These are phyloP conservation scores for Vidua chalybeata DNA, from an alignment of 2,113 vertebrate species.

Conservation along the genomic window DNA sequence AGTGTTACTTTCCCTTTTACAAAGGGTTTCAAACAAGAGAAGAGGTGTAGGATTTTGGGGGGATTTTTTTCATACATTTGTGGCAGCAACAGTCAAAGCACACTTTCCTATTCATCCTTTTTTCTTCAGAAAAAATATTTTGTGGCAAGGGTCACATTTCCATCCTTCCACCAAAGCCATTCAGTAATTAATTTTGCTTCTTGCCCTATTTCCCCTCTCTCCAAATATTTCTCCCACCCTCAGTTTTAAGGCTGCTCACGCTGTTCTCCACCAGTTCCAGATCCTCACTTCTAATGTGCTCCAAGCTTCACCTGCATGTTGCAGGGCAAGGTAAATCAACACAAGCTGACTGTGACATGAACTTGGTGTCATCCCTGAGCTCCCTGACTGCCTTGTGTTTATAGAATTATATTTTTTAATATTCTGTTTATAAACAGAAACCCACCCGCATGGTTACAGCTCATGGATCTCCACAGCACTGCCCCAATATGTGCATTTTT, in stretches of 20 bases:
- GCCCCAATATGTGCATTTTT: not conserved
- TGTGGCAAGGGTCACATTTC: not conserved
- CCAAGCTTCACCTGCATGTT: not conserved
- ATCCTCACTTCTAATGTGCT: not conserved
- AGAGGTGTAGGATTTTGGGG: not conserved
- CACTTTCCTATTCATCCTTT: not conserved
- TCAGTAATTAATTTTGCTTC: not conserved
- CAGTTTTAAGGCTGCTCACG: not conserved
- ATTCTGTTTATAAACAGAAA: not conserved
- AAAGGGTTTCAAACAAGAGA: not conserved
- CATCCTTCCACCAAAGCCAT: not conserved
- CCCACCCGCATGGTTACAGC: accelerated
- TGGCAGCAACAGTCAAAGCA: not conserved
- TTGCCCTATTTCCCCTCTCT: not conserved
- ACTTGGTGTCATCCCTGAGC: not conserved
- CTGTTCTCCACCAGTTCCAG: not conserved
- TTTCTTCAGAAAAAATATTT: not conserved
- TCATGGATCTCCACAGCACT: not conserved
- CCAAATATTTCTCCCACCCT: not conserved
- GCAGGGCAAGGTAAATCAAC: not conserved
- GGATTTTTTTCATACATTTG: not conserved
- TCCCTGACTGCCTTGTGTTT: not conserved
- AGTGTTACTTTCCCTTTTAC: not conserved
- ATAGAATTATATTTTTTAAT: not conserved
- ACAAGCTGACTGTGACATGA: not conserved